A percentile compares a stretch with the other conserved stretches of the same genome.
Conservation (phyloP, 2,888 invertebrate species). For the Euzophera pinguis region DNA sequence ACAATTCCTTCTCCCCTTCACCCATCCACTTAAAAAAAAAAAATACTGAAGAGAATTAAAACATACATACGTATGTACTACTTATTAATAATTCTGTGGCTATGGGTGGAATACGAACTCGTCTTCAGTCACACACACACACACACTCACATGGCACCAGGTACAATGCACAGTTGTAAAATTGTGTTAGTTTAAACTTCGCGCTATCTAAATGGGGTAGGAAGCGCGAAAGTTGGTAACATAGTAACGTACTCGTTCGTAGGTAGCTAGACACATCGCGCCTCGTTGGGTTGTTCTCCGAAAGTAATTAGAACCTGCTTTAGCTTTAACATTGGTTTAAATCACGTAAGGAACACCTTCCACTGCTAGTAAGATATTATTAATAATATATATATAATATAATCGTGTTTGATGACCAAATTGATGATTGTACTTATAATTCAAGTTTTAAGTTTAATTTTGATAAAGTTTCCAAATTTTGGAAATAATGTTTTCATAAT, state of each 20-base stretch:
- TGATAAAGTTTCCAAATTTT: no score
- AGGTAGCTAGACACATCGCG: background rate
- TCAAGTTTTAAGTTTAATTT: no score
- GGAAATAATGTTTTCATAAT: no score
- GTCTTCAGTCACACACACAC: background rate
- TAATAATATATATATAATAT: background rate
- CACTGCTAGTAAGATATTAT: background rate
- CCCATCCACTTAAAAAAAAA: no score
- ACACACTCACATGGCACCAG: background rate
- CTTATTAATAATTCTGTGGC: no score
- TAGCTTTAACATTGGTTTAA: background rate
- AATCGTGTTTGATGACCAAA: no score
- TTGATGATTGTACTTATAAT: no score
- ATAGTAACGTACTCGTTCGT: background rate
- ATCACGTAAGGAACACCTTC: background rate
- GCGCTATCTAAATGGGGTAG: slow-evolving; percentile 6
- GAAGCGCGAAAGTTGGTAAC: slow-evolving; percentile 1
- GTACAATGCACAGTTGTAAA: background rate
- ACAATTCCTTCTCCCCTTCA: no score
- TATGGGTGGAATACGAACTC: no score
- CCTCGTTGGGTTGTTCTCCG: background rate
- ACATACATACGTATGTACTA: no score
- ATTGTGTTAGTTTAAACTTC: slow-evolving; percentile 3
- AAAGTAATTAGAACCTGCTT: background rate
- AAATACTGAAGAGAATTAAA: no score